Evolutionary conservation across 2,888 invertebrate genomes (phyloP).

Genomic region (Pilophorus perplexus): DNA sequence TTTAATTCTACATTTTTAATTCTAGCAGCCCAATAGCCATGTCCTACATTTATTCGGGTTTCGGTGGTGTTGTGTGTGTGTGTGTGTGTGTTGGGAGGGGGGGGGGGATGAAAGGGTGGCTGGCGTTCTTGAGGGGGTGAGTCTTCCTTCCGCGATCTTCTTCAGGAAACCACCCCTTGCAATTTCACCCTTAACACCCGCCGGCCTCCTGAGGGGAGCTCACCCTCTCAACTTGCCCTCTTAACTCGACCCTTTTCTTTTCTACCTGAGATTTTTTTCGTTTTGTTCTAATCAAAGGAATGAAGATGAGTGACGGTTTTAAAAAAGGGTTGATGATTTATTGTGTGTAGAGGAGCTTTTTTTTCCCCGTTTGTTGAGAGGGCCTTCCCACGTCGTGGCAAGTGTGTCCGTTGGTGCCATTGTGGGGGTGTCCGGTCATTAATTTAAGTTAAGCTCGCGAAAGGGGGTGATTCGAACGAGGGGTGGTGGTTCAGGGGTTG

Average conservation of each 20-base stretch:
- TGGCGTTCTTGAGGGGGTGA: background rate
- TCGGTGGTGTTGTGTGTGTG: background rate
- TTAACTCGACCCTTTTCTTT: conserved; percentile 9
- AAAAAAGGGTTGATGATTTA: conserved; percentile 22
- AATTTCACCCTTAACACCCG: too few relatives aligned
- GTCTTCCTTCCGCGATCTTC: too few relatives aligned
- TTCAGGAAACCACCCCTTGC: too few relatives aligned
- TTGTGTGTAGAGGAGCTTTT: conserved; percentile 25
- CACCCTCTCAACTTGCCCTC: conserved; percentile 4
- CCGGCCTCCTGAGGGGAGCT: conserved; percentile 2
- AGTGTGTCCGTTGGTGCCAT: conserved; percentile 39
- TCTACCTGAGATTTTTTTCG: conserved; percentile 15
- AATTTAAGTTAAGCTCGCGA: conserved; percentile 44
- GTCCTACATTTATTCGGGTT: too few relatives aligned
- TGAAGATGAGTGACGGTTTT: background rate
- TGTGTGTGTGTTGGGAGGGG: too few relatives aligned
- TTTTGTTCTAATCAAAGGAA: conserved; percentile 17
- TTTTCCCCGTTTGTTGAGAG: conserved; percentile 8
- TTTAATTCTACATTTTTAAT: too few relatives aligned
- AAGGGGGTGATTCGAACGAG: conserved; percentile 14
- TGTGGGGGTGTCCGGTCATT: conserved; percentile 42
- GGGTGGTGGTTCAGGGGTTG: conserved; percentile 17
- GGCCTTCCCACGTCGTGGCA: conserved; percentile 34
- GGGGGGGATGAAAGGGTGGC: background rate
- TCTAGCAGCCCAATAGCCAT: too few relatives aligned